These are phyloP conservation scores for Pandemis cinnamomeana DNA, from an alignment of 2,888 invertebrate species.

Conservation along the genomic window DNA sequence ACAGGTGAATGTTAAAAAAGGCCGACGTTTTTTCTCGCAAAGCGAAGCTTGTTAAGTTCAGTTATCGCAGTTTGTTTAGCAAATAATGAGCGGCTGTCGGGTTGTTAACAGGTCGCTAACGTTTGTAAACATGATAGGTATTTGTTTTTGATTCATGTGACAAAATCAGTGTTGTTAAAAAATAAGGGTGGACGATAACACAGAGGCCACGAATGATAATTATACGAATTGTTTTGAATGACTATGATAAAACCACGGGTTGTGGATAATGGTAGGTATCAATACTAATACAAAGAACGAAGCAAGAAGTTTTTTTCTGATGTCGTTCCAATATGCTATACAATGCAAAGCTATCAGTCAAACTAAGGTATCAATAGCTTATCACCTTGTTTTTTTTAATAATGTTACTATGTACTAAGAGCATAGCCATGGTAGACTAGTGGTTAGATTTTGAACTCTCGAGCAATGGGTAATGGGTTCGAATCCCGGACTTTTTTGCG, in stretches of 20 bases:
- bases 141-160: conserved; percentile 21
- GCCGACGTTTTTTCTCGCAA: conserved; percentile 64
- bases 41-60: conserved; percentile 62
- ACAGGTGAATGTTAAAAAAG: conserved; percentile 69
- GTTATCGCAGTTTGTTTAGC: conserved; percentile 74
- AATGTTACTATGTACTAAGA: too few species aligned
- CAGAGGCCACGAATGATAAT: background rate
- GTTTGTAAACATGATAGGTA: conserved; percentile 44
- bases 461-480: too few species aligned
- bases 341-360: too few species aligned
- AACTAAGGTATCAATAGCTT: too few species aligned
- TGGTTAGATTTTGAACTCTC: too few species aligned
- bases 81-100: conserved; percentile 72
- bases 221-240: background rate
- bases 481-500: too few species aligned
- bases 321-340: too few species aligned
- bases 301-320: too few species aligned
- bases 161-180: background rate
- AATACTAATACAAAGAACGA: background rate
- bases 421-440: too few species aligned
- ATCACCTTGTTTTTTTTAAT: too few species aligned
- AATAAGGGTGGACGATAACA: background rate
- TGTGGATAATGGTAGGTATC: too few species aligned
- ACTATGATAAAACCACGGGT: too few species aligned
- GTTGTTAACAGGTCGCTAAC: conserved; percentile 68